Evolutionary conservation across 2,888 invertebrate genomes (phyloP).

Genomic region (Pachliopta kotzebuea): DNA sequence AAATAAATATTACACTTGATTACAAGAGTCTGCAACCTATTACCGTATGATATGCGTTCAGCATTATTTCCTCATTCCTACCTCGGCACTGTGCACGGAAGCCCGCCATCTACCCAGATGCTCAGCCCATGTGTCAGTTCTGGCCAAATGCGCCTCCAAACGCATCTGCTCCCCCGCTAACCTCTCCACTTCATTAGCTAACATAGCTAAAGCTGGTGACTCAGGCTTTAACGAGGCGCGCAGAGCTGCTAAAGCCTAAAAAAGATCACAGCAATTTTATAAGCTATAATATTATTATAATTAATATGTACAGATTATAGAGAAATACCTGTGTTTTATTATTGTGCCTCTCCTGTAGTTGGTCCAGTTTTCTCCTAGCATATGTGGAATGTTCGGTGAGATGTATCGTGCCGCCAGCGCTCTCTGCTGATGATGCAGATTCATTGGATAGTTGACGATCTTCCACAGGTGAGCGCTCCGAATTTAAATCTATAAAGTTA

Average conservation of each 20-base stretch:
- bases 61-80: constrained; percentile 44
- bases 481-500: constrained; percentile 56
- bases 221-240: constrained; percentile 91
- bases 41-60: no score
- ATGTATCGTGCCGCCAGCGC: constrained; percentile 74
- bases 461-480: constrained; percentile 73
- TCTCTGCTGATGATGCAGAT: constrained; percentile 73
- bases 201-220: constrained; percentile 87
- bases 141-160: constrained; percentile 90
- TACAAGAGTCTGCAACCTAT: no score
- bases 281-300: not conserved
- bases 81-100: constrained; percentile 90
- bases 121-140: constrained; percentile 95
- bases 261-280: constrained; percentile 1
- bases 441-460: constrained; percentile 80
- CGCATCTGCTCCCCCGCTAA: constrained; percentile 89
- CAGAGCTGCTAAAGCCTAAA: constrained; percentile 88
- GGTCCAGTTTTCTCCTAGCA: constrained; percentile 89
- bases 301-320: not conserved
- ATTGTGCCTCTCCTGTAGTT: constrained; percentile 90
- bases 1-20: not conserved
- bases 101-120: constrained; percentile 94
- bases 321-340: constrained; percentile 87
- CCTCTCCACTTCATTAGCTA: constrained; percentile 92
- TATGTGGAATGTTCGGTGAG: constrained; percentile 92